Percentiles rank a stretch among this genome's conserved stretches.
Conservation (phyloP, 37 sponge, comb jelly and placozoan species). For the Halichondria panicea region DNA sequence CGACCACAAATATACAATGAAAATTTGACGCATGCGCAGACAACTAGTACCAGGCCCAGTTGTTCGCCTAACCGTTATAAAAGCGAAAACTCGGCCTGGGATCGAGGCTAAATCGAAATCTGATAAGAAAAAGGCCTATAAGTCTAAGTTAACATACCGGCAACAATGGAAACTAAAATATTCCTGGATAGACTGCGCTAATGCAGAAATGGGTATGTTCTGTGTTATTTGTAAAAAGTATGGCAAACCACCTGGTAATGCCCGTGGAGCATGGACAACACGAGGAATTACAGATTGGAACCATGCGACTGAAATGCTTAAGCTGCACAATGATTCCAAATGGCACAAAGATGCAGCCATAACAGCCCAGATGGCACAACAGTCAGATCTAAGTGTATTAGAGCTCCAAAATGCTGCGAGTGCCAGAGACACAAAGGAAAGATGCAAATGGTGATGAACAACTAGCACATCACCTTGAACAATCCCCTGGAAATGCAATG, state of each 20-base stretch:
- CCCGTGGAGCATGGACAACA: conserved; percentile 18
- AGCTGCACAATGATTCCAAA: conserved; percentile 18
- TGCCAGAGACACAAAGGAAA: background rate
- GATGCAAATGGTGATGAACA: conserved; percentile 20
- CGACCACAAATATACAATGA: too few relatives aligned
- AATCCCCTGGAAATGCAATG: too few relatives aligned
- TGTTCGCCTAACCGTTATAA: too few relatives aligned
- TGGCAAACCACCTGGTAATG: conserved; percentile 30
- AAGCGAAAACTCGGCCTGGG: too few relatives aligned
- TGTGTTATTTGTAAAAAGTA: conserved; percentile 11
- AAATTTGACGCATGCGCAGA: too few relatives aligned
- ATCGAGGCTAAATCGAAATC: too few relatives aligned
- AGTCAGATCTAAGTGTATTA: background rate
- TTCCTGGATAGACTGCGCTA: background rate
- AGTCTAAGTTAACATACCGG: background rate
- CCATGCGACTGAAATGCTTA: conserved; percentile 19
- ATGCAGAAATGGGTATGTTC: conserved; percentile 20
- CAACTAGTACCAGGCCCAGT: too few relatives aligned
- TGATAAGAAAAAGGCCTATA: background rate
- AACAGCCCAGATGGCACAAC: background rate
- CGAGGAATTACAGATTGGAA: conserved; percentile 8
- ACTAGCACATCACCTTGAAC: background rate
- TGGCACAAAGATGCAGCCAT: conserved; percentile 26
- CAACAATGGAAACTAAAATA: background rate
- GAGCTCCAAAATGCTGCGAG: background rate